A percentile compares a stretch with the other conserved stretches of the same genome.
phyloP scores from a whole-genome alignment of 1,140 invertebrate genomes.

The Chlorops oryzae region DNA sequence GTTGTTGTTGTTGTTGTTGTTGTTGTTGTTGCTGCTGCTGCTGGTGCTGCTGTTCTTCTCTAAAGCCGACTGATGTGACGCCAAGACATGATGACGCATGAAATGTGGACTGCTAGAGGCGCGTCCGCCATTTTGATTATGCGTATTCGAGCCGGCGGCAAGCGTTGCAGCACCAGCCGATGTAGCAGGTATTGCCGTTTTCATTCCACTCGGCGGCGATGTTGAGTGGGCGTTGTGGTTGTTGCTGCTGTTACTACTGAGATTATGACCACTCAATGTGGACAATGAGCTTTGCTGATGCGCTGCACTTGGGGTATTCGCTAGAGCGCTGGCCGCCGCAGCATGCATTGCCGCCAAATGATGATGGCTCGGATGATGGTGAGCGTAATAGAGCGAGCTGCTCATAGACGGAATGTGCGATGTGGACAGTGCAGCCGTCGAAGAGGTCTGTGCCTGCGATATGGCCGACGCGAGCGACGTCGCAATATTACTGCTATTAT shows the following conservation, averaged over 20 bases:
- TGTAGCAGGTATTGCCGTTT: conserved; percentile 27
- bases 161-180: conserved; percentile 13
- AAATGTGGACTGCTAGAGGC: conserved; percentile 35
- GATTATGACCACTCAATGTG: conserved; percentile 14
- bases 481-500: no score
- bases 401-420: conserved; percentile 42
- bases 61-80: conserved; percentile 13
- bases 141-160: not conserved
- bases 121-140: conserved; percentile 24
- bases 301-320: conserved; percentile 32
- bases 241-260: not conserved
- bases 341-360: conserved; percentile 38
- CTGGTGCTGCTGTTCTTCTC: conserved; percentile 9
- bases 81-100: conserved; percentile 36
- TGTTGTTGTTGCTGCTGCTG: conserved; percentile 21
- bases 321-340: conserved; percentile 29
- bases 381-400: conserved; percentile 28
- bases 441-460: conserved; percentile 13
- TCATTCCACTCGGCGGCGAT: conserved; percentile 27
- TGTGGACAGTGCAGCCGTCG: conserved; percentile 28
- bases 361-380: conserved; percentile 31
- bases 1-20: conserved; percentile 11
- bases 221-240: conserved; percentile 19
- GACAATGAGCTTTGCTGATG: conserved; percentile 28
- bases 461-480: not conserved